phyloP scores from a whole-genome alignment of 2,113 vertebrate genomes.

The Salvelinus alpinus region DNA sequence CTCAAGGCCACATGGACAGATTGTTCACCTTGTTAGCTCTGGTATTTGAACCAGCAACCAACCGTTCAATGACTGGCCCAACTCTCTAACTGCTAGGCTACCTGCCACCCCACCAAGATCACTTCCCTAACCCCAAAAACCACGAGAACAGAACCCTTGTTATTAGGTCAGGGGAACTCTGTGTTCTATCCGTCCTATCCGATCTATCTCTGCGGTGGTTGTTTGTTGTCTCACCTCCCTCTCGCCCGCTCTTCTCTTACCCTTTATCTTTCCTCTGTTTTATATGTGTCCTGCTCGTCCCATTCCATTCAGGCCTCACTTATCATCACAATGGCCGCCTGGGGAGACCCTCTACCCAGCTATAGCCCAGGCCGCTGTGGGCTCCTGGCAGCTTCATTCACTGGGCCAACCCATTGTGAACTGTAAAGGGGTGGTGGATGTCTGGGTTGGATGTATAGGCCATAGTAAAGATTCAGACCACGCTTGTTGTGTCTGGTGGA shows the following conservation, averaged over 20 bases:
- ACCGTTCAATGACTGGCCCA: too few relatives aligned
- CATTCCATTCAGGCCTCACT: conserved; percentile 65
- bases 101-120: not conserved
- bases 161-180: not conserved
- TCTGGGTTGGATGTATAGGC: conserved; percentile 48
- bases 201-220: conserved; percentile 66
- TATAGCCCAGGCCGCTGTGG: conserved; percentile 55
- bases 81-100: not conserved
- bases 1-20: too few relatives aligned
- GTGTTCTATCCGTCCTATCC: conserved; percentile 4
- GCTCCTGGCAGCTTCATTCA: conserved; percentile 69
- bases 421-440: conserved; percentile 62
- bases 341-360: conserved; percentile 62
- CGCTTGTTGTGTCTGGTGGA: conserved; percentile 61
- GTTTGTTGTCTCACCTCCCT: conserved; percentile 39
- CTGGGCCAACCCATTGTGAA: conserved; percentile 47
- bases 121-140: not conserved
- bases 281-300: conserved; percentile 71
- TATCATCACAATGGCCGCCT: conserved; percentile 75
- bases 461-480: conserved; percentile 12
- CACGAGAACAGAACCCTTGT: not conserved
- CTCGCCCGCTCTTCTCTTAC: conserved; percentile 17
- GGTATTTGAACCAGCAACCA: too few relatives aligned
- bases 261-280: conserved; percentile 34
- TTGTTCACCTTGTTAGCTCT: too few relatives aligned